Conservation (phyloP, 2,797 vertebrate species). For the Notoglanidium macrostoma region DNA sequence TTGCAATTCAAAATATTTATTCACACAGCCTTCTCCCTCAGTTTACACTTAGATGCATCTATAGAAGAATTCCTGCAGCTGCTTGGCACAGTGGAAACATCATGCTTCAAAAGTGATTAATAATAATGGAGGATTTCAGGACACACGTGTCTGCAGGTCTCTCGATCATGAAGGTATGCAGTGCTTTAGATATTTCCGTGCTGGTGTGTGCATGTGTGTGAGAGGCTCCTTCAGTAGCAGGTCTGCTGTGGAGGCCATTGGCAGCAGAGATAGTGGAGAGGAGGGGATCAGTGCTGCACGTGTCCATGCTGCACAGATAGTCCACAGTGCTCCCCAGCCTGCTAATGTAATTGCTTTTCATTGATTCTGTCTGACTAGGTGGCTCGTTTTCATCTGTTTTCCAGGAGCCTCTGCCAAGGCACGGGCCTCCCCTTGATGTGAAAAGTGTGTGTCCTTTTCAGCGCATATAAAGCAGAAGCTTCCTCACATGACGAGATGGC, state of each 20-base stretch:
- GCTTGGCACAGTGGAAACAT: conserved; percentile 60
- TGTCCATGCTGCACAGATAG: conserved; percentile 58
- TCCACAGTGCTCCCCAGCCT: conserved; percentile 57
- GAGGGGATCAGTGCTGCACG: conserved; percentile 33
- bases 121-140: conserved; percentile 58
- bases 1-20: conserved; percentile 69
- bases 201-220: conserved; percentile 3
- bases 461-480: conserved; percentile 58
- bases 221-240: conserved; percentile 33
- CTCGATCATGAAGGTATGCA: conserved; percentile 21
- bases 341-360: conserved; percentile 79
- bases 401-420: conserved; percentile 59
- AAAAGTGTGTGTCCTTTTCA: conserved; percentile 66
- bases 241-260: conserved; percentile 30
- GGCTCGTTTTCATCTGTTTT: conserved; percentile 73
- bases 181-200: conserved; percentile 21
- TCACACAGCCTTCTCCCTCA: conserved; percentile 47
- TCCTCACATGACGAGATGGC: conserved; percentile 55
- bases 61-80: conserved; percentile 45
- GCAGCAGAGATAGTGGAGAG: conserved; percentile 32
- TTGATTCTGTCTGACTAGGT: conserved; percentile 79
- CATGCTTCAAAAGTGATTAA: conserved; percentile 70
- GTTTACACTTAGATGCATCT: conserved; percentile 7
- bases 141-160: conserved; percentile 13
- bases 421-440: conserved; percentile 66